phyloP scores from a whole-genome alignment of 2,888 invertebrate genomes.

The Eilema sororculum region DNA sequence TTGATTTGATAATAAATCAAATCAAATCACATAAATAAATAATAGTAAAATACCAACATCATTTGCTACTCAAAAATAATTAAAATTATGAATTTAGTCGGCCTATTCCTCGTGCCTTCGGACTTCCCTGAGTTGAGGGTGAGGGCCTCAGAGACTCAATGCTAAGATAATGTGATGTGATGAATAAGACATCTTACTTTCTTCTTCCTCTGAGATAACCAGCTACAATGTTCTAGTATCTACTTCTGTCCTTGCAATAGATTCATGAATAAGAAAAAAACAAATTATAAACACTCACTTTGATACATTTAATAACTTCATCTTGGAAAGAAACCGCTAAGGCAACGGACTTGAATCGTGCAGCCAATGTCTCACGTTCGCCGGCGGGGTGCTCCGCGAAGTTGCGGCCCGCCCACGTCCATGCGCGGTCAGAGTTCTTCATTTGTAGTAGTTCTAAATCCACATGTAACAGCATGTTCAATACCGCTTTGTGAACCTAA shows the following conservation, averaged over 20 bases:
- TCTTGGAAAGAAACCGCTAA: constrained; percentile 88
- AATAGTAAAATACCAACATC: not conserved
- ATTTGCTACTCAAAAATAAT: not conserved
- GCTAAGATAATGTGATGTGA: no score
- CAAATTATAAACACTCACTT: constrained; percentile 61
- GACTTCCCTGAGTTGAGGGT: no score
- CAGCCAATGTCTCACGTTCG: constrained; percentile 91
- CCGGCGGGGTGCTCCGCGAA: constrained; percentile 89
- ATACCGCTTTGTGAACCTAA: constrained; percentile 91
- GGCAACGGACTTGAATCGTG: constrained; percentile 91
- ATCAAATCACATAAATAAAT: no score
- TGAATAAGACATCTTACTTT: no score
- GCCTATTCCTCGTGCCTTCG: no score
- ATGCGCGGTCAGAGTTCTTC: constrained; percentile 90
- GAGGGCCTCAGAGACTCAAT: no score
- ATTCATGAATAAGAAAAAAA: not conserved
- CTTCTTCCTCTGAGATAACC: no score
- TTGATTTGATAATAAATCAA: no score
- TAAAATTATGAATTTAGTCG: no score
- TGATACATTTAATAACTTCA: constrained; percentile 82
- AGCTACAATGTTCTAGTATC: not conserved
- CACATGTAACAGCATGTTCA: constrained; percentile 90
- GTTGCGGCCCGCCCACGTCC: constrained; percentile 93
- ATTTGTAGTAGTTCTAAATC: constrained; percentile 89
- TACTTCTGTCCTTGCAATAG: not conserved